phyloP scores from a whole-genome alignment of 1,140 invertebrate genomes.

The Leptinotarsa undecemlineata region DNA sequence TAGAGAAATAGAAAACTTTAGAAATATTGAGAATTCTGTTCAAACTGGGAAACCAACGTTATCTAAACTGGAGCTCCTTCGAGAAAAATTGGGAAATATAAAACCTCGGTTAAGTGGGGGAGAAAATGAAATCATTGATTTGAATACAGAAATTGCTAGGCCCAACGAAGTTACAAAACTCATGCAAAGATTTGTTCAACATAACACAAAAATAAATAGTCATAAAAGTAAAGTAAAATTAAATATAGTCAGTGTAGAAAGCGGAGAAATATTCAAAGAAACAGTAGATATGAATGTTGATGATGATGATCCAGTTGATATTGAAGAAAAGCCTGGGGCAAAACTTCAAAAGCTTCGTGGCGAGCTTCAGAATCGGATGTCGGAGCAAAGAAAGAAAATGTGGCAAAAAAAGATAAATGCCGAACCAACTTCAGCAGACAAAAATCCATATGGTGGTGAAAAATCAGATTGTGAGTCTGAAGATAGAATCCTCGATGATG shows the following conservation, averaged over 20 bases:
- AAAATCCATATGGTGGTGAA: slow-evolving; percentile 40
- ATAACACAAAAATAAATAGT: slow-evolving; percentile 58
- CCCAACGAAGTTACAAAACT: slow-evolving; percentile 62
- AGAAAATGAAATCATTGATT: slow-evolving; percentile 65
- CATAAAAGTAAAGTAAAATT: slow-evolving; percentile 57
- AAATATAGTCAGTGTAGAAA: slow-evolving; percentile 51
- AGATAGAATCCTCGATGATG: slow-evolving; percentile 53
- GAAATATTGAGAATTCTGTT: not conserved
- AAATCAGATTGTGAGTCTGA: slow-evolving; percentile 35
- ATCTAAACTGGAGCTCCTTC: slow-evolving; percentile 42
- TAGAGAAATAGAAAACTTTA: slow-evolving; percentile 37
- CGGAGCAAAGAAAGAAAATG: slow-evolving; percentile 62
- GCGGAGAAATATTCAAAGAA: slow-evolving; percentile 56
- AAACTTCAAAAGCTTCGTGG: slow-evolving; percentile 63
- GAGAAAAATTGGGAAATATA: slow-evolving; percentile 46
- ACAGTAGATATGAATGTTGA: slow-evolving; percentile 55
- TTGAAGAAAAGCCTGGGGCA: slow-evolving; percentile 63
- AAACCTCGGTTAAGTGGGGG: slow-evolving; percentile 62
- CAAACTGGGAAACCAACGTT: slow-evolving; percentile 22
- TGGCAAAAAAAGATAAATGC: slow-evolving; percentile 64
- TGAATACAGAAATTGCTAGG: slow-evolving; percentile 56
- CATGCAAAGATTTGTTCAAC: slow-evolving; percentile 66
- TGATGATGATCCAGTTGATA: slow-evolving; percentile 43
- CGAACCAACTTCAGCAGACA: slow-evolving; percentile 49
- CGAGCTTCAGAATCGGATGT: slow-evolving; percentile 67